Percentiles rank a stretch among this genome's conserved stretches.
Conservation (phyloP, 2,888 invertebrate genomes). For the Volucella inflata region DNA sequence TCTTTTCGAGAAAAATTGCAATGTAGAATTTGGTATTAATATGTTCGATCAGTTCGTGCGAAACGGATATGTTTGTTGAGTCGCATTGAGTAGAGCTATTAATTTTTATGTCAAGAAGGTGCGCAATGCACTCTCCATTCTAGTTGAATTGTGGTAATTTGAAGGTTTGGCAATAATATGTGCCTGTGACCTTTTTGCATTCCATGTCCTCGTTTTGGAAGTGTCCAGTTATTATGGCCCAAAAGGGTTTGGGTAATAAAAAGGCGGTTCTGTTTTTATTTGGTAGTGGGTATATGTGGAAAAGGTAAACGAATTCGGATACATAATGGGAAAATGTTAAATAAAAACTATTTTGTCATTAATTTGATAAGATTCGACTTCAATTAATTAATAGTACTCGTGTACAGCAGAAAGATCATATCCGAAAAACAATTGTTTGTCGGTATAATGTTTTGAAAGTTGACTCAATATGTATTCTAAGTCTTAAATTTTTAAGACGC, state of each 20-base stretch:
- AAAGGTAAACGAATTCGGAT: conserved; percentile 25
- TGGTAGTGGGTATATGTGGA: conserved; percentile 21
- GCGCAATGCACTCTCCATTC: conserved; percentile 8
- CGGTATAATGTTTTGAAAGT: conserved; percentile 8
- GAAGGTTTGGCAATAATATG: conserved; percentile 24
- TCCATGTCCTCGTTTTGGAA: conserved; percentile 24
- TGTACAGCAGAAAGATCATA: conserved; percentile 1
- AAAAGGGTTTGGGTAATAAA: conserved; percentile 21
- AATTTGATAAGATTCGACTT: conserved; percentile 31
- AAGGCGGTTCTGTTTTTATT: conserved; percentile 29
- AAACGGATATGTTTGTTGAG: background rate
- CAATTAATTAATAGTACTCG: conserved; percentile 23
- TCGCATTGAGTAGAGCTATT: conserved; percentile 24
- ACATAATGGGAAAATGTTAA: conserved; percentile 24
- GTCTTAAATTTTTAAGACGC: conserved; percentile 37
- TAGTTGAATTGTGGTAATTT: conserved; percentile 8
- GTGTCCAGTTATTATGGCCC: conserved; percentile 25
- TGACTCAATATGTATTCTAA: conserved; percentile 31
- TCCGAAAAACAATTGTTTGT: conserved; percentile 27
- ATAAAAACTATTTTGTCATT: conserved; percentile 41
- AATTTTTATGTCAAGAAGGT: conserved; percentile 14
- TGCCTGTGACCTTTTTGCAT: conserved; percentile 3
- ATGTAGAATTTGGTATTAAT: conserved; percentile 1
- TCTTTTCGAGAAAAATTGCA: conserved; percentile 19
- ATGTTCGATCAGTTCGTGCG: no score